Base-by-base conservation (phyloP, 2,888 invertebrate species). In the Diplazon laetatorius region DNA sequence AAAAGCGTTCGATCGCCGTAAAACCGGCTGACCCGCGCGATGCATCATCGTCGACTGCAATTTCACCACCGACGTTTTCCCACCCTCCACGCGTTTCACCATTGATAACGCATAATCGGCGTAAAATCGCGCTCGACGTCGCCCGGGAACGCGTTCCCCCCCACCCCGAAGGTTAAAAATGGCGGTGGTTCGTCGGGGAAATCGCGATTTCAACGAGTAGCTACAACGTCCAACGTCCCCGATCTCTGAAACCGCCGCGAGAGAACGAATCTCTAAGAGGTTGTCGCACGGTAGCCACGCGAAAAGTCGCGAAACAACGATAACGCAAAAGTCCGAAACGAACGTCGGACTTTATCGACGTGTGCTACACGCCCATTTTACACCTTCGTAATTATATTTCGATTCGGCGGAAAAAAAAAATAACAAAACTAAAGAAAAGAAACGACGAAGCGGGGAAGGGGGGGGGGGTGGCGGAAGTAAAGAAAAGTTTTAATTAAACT, bases 401-500 rank as follows among this genome's bases (percentile, higher is more conserved):
- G 77, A 74, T 66, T 50, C 48, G 76, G 80, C 77, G 82, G 80
- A 82, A 50, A 85, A 84, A 84, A 30, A 30, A 30, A 30, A 30
- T 5, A 30, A 30, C 30, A 6, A 30, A n/a, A n/a, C n/a, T n/a
- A n/a, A n/a, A n/a, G n/a, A n/a, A n/a, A n/a, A n/a, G n/a, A n/a
- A n/a, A n/a, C n/a, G n/a, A n/a, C n/a, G n/a, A n/a, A n/a, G n/a
- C n/a, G n/a, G n/a, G n/a, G n/a, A n/a, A n/a, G n/a, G n/a, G n/a
- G n/a, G n/a, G n/a, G n/a, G n/a, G n/a, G n/a, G n/a, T n/a, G n/a
- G n/a, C n/a, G n/a, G n/a, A n/a, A n/a, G n/a, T n/a, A n/a, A n/a
- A n/a, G n/a, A n/a, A n/a, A n/a, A 30, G 10, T 42, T 83, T 85
- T 85, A 84, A 84, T 84, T 85, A 84, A 80, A 84, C 83, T 73